Evolutionary conservation across 2,888 invertebrate genomes (phyloP).

Genomic region (Periphyllus acericola): DNA sequence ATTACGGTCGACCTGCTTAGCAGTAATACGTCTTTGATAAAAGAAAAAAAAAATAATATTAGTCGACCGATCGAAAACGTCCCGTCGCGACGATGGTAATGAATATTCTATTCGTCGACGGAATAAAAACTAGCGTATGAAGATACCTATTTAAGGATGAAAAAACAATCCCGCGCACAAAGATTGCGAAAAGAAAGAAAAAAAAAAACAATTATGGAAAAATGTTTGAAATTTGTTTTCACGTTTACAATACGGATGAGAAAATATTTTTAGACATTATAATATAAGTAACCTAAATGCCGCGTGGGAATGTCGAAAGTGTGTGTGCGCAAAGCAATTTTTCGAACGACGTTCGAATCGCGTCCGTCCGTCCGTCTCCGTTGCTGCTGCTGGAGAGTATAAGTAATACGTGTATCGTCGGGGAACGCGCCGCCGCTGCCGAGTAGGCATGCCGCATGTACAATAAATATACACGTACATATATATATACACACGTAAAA

Average conservation of each 20-base stretch:
- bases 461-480: neutral
- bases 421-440: constrained; percentile 8
- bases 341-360: constrained; percentile 39
- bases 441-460: neutral
- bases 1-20: too few species aligned
- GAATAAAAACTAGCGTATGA: neutral
- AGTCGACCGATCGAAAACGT: neutral
- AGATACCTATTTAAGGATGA: neutral
- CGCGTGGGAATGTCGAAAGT: constrained; percentile 48
- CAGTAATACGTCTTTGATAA: too few species aligned
- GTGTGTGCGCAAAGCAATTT: neutral
- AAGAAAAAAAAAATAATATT: neutral
- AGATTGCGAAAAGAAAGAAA: neutral
- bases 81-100: neutral
- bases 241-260: constrained; percentile 25
- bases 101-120: neutral
- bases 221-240: constrained; percentile 42
- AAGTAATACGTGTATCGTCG: neutral
- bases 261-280: constrained; percentile 35
- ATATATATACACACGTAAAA: neutral
- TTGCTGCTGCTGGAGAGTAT: neutral
- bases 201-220: constrained; percentile 32
- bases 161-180: neutral
- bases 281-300: constrained; percentile 46
- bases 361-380: neutral